phyloP scores from a whole-genome alignment of 2,797 vertebrate species.

The Luscinia luscinia region DNA sequence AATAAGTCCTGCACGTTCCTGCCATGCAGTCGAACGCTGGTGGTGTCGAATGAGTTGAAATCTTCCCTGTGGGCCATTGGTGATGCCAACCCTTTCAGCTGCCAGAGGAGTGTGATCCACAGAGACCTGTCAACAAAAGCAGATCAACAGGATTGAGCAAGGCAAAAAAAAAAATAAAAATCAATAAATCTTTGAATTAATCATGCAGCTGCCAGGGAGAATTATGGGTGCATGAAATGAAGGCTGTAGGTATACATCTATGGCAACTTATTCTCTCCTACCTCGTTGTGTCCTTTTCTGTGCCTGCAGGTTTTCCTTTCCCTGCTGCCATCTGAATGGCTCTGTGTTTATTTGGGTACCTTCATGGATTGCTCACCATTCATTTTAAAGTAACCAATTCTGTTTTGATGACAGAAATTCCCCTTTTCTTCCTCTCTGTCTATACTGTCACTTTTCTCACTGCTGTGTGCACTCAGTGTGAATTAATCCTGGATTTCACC shows the following conservation, averaged over 20 bases:
- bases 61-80: background rate
- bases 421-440: background rate
- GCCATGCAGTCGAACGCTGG: fast-evolving
- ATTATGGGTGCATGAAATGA: slow-evolving; percentile 87
- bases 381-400: background rate
- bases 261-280: slow-evolving; percentile 13
- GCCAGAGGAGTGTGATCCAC: slow-evolving; percentile 40
- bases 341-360: background rate
- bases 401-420: background rate
- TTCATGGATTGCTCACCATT: fast-evolving
- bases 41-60: background rate
- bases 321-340: background rate
- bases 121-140: slow-evolving; percentile 75
- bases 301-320: background rate
- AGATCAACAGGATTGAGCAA: slow-evolving; percentile 75
- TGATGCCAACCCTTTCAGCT: slow-evolving; percentile 29
- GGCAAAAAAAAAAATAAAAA: slow-evolving; percentile 79
- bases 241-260: slow-evolving; percentile 81
- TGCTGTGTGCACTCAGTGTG: background rate
- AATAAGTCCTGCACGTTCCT: background rate
- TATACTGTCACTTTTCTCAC: background rate
- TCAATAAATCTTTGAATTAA: slow-evolving; percentile 93
- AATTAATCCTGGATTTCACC: slow-evolving; percentile 39
- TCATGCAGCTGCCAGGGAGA: slow-evolving; percentile 88
- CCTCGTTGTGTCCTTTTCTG: background rate